Evolutionary conservation across 2,797 vertebrate genomes (phyloP).

Genomic region (Cheirogaleus major): DNA sequence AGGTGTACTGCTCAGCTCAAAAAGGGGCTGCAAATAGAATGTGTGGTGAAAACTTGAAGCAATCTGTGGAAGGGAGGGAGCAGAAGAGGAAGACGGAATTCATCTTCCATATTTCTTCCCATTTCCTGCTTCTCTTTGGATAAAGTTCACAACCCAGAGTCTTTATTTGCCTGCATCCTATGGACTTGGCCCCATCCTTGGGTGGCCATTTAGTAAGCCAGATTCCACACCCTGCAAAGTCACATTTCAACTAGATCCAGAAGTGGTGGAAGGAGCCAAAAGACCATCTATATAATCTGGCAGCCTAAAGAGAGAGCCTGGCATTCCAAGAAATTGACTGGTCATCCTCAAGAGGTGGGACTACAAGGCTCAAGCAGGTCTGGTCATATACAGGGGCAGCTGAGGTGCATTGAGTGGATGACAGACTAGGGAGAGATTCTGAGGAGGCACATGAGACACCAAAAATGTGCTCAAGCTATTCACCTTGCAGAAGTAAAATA

Average conservation of each 20-base stretch:
- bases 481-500: neutral
- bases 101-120: neutral
- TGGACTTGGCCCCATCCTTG: neutral
- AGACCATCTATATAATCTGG: neutral
- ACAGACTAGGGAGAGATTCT: neutral
- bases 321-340: neutral
- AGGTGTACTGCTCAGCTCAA: rapidly evolving
- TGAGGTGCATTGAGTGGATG: neutral
- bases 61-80: neutral
- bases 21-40: neutral
- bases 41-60: neutral
- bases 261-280: neutral
- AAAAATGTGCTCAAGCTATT: neutral
- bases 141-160: neutral
- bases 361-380: neutral
- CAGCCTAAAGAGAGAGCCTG: neutral
- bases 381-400: neutral
- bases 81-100: neutral
- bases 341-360: neutral
- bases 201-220: neutral
- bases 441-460: neutral
- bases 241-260: neutral
- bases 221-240: neutral
- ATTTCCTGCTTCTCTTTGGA: neutral
- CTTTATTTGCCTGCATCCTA: neutral